Evolutionary conservation across 2,888 invertebrate species (phyloP), one percentile per base, ranked within the genome.

Genomic region (Tanaodytes sp.): DNA sequence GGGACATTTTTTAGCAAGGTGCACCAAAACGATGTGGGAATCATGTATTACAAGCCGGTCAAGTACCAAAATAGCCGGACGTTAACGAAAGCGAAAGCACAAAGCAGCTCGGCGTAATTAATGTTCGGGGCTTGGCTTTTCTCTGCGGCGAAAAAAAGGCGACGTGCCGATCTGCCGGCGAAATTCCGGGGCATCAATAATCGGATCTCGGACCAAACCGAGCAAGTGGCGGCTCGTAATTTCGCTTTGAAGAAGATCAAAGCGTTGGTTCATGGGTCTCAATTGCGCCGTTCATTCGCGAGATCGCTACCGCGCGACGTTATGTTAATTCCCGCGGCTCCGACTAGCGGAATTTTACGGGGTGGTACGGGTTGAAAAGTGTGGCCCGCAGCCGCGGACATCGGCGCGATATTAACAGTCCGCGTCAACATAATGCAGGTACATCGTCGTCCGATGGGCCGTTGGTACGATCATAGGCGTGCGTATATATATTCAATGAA

Each of bases 1-100:
- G 46, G 68, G 67, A 51, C 31, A 65, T 51, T 77, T 73, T 74
- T 57, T 49, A 51, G 74, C 71, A 67, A 57, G 66, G 49, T 58
- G 71, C 67, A 58, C 48, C 40, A 43, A 64, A 71, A 72, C 65
- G 58, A 64, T 72, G 74, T 72, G 75, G 68, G 75, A 76, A 75
- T 51, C 58, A 70, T 64, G 73, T 57, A 55, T 64, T 71, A 61
- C 71, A 61, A 30, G 59, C 40, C 62, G 55, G 59, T 64, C 54
- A 61, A 30, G 15, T 15, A 48, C 30, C 33, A 33, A n/a, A 33
- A 33, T 39, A 42, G 69, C 62, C 20, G 40, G 20, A 30, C 39
- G 62, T 37, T 42, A 54, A 58, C 49, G 45, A 48, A 43, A 68
- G 71, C 57, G 68, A 70, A 71, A 73, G 63, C 58, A 61, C 40